Evolutionary conservation across 2,113 vertebrate species (phyloP), one percentile per base, ranked within the genome.

Genomic region (Anseranas semipalmata): DNA sequence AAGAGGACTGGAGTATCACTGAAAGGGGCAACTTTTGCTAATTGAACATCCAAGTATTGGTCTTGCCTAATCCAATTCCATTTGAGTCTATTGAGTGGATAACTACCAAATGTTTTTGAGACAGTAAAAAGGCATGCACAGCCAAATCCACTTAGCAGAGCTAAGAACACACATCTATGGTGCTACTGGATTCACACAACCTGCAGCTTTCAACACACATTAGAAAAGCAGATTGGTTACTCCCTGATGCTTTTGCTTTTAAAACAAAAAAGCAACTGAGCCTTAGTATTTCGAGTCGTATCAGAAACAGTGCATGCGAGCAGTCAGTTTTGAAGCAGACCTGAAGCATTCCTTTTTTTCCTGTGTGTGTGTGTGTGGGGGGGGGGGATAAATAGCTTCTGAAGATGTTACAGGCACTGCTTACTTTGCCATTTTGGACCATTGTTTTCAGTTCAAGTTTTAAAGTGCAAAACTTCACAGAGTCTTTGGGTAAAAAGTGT

Each of bases 381-480:
- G 48, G 18, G n/a, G n/a, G 56, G 79, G 89, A 60, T 84, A 5
- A 93, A 67, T 12, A 90, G 83, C 89, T 92, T 80, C 56, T 43
- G 56, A 85, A 41, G 82, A 50, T 85, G n/a, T 43, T 56, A 55
- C 87, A 93, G 91, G 91, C 95, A 90, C 96, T 16, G 88, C 85
- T 74, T 9, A 22, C 71, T 94, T 45, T 9, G 83, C 65, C 83
- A 30, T 53, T 25, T 45, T 8, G 3, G 78, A 89, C 79, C 93
- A 10, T 6, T 35, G 82, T 73, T 81, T 76, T 91, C 93, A 72
- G 90, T 46, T 90, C 56, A 22, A 59, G 95, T 27, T 74, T 60
- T 96, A 96, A 97, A 97, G 95, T 96, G 97, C 95, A 96, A 90
- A 96, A 93, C 88, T 62, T 72, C 4, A 30, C 1, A 4, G 70